phyloP scores from a whole-genome alignment of 1,140 invertebrate genomes.

The Bilobella aurantiaca region DNA sequence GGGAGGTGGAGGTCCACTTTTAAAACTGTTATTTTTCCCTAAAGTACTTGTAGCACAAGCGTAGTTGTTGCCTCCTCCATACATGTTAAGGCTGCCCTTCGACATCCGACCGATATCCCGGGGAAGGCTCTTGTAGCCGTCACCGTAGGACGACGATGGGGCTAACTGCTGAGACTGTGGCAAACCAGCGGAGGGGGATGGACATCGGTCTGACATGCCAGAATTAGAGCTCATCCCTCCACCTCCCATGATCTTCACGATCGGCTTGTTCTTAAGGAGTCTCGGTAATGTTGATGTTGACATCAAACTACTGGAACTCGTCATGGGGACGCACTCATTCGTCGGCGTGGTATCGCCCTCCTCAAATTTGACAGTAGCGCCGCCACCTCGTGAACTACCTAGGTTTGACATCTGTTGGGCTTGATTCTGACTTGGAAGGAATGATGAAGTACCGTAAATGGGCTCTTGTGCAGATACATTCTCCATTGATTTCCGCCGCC shows the following conservation, averaged over 20 bases:
- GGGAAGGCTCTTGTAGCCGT: constrained; percentile 34
- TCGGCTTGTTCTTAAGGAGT: constrained; percentile 30
- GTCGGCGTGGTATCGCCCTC: constrained; percentile 31
- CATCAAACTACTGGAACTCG: too few relatives aligned
- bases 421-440: constrained; percentile 24
- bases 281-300: constrained; percentile 29
- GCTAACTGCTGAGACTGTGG: background rate
- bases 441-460: constrained; percentile 37
- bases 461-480: constrained; percentile 34
- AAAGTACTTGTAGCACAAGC: too few relatives aligned
- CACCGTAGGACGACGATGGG: constrained; percentile 12
- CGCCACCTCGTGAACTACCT: too few relatives aligned
- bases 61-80: too few relatives aligned
- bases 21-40: too few relatives aligned
- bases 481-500: constrained; percentile 35
- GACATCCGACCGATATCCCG: constrained; percentile 26
- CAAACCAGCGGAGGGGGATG: too few relatives aligned
- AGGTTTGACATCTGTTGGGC: constrained; percentile 17
- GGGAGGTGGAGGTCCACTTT: too few relatives aligned
- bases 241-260: constrained; percentile 30
- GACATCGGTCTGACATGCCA: too few relatives aligned
- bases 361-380: too few relatives aligned
- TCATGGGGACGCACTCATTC: constrained; percentile 25
- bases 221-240: constrained; percentile 12
- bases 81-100: background rate